phyloP scores from a whole-genome alignment of 92 coral and sea anemone species.

The Diadumene lineata region DNA sequence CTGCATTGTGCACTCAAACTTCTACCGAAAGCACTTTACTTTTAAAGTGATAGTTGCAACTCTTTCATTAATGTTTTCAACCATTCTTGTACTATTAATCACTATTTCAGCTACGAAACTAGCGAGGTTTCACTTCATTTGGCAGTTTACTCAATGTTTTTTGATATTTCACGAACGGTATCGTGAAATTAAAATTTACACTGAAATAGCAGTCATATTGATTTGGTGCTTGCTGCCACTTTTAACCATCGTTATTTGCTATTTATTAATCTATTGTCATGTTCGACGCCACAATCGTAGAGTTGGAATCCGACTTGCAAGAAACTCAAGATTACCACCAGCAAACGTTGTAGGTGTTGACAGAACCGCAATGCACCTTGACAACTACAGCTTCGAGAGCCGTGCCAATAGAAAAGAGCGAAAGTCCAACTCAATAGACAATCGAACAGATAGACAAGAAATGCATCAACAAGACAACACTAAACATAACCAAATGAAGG shows the following conservation, averaged over 20 bases:
- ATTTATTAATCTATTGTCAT: neutral
- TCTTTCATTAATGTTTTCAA: neutral
- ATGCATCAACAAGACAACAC: neutral
- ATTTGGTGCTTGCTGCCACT: neutral
- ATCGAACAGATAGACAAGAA: neutral
- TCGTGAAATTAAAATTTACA: neutral
- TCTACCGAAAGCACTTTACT: constrained; percentile 5
- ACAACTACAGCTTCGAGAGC: neutral
- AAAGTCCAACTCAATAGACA: neutral
- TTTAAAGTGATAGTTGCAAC: neutral
- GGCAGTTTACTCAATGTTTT: neutral
- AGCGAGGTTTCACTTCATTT: neutral
- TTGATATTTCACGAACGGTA: neutral
- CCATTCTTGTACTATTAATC: neutral
- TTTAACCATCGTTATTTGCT: neutral
- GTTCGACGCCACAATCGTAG: constrained; percentile 4
- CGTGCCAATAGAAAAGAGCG: neutral
- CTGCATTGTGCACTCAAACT: constrained; percentile 1
- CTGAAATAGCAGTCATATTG: neutral
- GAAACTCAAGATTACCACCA: neutral
- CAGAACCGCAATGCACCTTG: neutral
- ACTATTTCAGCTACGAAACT: neutral
- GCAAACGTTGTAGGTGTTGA: neutral
- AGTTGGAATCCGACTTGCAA: neutral
- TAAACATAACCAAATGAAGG: neutral